These are phyloP conservation scores for Ormyrus thymus DNA, from an alignment of 2,888 invertebrate species.

Conservation along the genomic window DNA sequence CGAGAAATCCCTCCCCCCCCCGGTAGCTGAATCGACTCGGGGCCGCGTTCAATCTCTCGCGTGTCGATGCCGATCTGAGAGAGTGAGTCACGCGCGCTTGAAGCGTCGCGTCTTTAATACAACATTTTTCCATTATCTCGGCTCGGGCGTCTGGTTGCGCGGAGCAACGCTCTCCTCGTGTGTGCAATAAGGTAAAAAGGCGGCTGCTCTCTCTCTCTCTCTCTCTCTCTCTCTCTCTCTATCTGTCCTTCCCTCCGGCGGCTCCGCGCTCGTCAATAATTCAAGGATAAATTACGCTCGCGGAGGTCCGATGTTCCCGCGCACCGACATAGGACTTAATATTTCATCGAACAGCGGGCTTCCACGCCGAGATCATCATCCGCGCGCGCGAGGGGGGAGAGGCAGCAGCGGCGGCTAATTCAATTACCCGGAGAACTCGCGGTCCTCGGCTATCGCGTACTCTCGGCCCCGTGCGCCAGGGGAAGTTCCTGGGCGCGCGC, in stretches of 20 bases:
- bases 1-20: conserved; percentile 13
- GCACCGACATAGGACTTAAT: conserved; percentile 49
- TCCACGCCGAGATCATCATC: conserved; percentile 61
- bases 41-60: conserved; percentile 13
- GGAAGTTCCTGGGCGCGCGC: conserved; percentile 41
- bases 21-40: conserved; percentile 24
- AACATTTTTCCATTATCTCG: conserved; percentile 46
- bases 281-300: conserved; percentile 34
- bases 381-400: conserved; percentile 55
- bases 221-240: neutral
- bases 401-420: conserved; percentile 56
- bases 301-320: conserved; percentile 1
- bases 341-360: conserved; percentile 57
- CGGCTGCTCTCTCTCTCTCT: neutral
- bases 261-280: conserved; percentile 12
- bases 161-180: too few relatives aligned
- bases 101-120: conserved; percentile 45
- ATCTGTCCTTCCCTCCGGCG: neutral
- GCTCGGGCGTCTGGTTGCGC: neutral
- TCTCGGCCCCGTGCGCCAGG: neutral
- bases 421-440: conserved; percentile 58
- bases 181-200: too few relatives aligned
- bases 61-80: conserved; percentile 30
- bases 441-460: conserved; percentile 57
- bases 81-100: conserved; percentile 41